These are phyloP conservation scores for Anolis sagrei DNA, from an alignment of 2,113 vertebrate genomes.

Conservation along the genomic window DNA sequence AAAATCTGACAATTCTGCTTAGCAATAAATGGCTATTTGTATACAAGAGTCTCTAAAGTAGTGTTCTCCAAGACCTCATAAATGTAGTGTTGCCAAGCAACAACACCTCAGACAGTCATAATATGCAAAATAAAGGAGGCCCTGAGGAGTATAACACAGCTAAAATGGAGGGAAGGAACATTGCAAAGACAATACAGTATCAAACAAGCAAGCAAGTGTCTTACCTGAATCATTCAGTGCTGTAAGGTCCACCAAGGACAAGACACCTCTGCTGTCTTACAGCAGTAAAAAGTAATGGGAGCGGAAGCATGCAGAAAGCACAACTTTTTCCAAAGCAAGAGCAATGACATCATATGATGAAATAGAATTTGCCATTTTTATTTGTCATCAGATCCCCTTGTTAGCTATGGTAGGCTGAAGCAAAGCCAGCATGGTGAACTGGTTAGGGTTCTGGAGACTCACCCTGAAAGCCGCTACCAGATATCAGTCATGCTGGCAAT, in stretches of 20 bases:
- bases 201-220: not conserved
- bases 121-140: constrained; percentile 45
- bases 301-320: no score
- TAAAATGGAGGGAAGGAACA: constrained; percentile 28
- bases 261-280: not conserved
- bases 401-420: not conserved
- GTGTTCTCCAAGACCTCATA: constrained; percentile 22
- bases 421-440: not conserved
- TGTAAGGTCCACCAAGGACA: not conserved
- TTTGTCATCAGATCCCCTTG: not conserved
- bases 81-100: constrained; percentile 59
- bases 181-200: not conserved
- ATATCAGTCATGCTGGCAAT: no score
- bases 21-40: constrained; percentile 37
- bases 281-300: not conserved
- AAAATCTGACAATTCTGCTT: not conserved
- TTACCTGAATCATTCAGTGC: constrained; percentile 9
- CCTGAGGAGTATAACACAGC: constrained; percentile 13
- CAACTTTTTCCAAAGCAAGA: not conserved
- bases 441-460: no score
- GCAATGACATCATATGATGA: not conserved
- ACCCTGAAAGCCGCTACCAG: no score
- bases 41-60: constrained; percentile 44
- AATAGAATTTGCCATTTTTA: not conserved
- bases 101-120: constrained; percentile 39